Percentiles rank a stretch among this genome's conserved stretches.
Conservation (phyloP, 2,888 invertebrate species). For the Drosophila ustulata region DNA sequence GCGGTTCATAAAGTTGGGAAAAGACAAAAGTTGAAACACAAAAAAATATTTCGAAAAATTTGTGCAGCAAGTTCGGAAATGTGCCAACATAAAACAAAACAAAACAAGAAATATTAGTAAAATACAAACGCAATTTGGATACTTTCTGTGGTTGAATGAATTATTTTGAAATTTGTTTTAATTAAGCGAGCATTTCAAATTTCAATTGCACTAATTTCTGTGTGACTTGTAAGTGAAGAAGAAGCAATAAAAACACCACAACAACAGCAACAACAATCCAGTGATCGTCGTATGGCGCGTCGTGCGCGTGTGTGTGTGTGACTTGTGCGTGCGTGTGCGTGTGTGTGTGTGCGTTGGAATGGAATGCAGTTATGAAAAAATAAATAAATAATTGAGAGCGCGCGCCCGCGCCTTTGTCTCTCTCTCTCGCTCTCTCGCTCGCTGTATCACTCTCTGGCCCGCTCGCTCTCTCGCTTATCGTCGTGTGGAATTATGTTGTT, state of each 20-base stretch:
- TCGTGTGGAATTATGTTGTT: constrained; percentile 54
- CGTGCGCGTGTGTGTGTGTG: constrained; percentile 46
- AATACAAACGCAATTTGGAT: constrained; percentile 21
- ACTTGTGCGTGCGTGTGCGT: constrained; percentile 31
- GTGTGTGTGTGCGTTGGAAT: constrained; percentile 75
- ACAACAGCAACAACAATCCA: constrained; percentile 42
- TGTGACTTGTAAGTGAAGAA: constrained; percentile 53
- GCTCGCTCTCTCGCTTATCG: constrained; percentile 25
- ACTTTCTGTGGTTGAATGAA: constrained; percentile 6
- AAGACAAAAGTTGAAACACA: constrained; percentile 11
- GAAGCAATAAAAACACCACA: constrained; percentile 40
- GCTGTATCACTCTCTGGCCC: constrained; percentile 12
- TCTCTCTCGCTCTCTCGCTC: constrained; percentile 18
- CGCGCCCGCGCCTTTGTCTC: constrained; percentile 62
- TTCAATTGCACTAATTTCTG: constrained; percentile 60
- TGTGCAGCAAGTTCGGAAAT: constrained; percentile 21
- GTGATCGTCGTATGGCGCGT: constrained; percentile 69
- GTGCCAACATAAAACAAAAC: constrained; percentile 11
- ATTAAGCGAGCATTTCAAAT: constrained; percentile 56
- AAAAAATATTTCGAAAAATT: constrained; percentile 21
- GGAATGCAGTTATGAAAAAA: constrained; percentile 83
- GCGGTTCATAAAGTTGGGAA: constrained; percentile 34
- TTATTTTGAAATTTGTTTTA: constrained; percentile 68
- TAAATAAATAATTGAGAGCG: constrained; percentile 80
- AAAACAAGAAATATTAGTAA: constrained; percentile 30